Evolutionary conservation across 2,888 invertebrate genomes (phyloP), one percentile per base, ranked within the genome.

Genomic region (Epiperipatus broadwayi): DNA sequence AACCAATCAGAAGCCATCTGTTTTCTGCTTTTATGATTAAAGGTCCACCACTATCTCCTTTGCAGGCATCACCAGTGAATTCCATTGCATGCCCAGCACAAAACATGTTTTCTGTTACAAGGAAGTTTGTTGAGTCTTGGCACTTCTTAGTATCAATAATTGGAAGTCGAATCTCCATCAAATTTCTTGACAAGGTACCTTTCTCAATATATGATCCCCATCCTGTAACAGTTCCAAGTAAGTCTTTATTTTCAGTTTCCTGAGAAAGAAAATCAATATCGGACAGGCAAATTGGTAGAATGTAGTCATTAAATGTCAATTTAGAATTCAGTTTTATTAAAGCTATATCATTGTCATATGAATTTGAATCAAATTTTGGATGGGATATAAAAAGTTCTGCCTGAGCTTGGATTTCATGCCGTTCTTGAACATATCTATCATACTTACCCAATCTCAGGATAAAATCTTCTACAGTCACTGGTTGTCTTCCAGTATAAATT

Each of bases 291-390:
- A 52, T 41, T 1, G 52, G 52, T 5, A 42, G 34, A 12, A 52
- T 47, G 32, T 47, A 46, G 39, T 49, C 44, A 2, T 44, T 46
- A 37, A 50, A 52, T 4, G 21, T 33, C 14, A 52, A 42, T 25
- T 43, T 40, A 14, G 46, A 38, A n/a, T 41, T 21, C 21, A 50
- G 35, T 16, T 40, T 37, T 10, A 52, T 39, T 16, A 52, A 29
- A 4, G 49, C 52, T 4, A 52, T 44, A 31, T 52, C 52, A 35
- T 49, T 52, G 39, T 52, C 51, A 32, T 49, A 50, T n/a, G 47
- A 51, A 14, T 39, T 36, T n/a, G 35, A 39, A 28, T 47, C 41
- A 41, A 47, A 51, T 14, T 44, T 41, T 3, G 43, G 43, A 32
- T 45, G 40, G 7, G 40, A 16, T n/a, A 43, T 21, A 30, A 21